Base-by-base conservation (phyloP, 2,888 invertebrate species). In the Sinodicranocentrus sp. region DNA sequence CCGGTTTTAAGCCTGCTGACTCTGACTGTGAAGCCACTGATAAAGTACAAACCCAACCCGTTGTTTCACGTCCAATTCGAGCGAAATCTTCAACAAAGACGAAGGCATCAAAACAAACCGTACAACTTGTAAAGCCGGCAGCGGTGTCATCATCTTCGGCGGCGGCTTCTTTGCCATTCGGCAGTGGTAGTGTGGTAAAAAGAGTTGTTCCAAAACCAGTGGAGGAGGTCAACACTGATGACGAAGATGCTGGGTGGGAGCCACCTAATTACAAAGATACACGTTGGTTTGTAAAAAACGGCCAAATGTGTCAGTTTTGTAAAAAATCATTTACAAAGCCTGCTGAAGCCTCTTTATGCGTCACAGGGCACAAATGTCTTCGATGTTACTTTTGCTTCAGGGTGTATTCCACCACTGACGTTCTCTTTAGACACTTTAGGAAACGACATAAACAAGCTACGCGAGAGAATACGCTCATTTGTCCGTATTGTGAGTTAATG, bases 371-470 rank as follows among this genome's bases (percentile, higher is more conserved):
- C 44, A 63, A 57, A 2, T 17, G 73, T 15, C 79, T 88, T 0
- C 82, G 88, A 0, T 88, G 88, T 33, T 88, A 88, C 76, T 88
- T 87, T 52, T 88, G 88, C 57, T 88, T 88, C 59, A 13, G 65
- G 15, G 77, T 87, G 13, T 85, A 59, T 25, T 61, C 85, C 19
- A 82, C 80, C 19, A 88, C 88, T 1, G 86, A 87, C 43, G 57
- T 73, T 2, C 77, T 88, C 1, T 88, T 87, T 48, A 65, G 80
- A 2, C 88, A 88, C 61, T 88, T 85, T 57, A 10, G 21, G 0
- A 39, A 52, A 15, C 72, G 77, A 0, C 88, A 88, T 44, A 84
- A 77, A 10, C 67, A 68, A 54, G 85, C 83, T 21, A 82, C 83
- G 13, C 52, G 80, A 39, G 87, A 88, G 21, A 78, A 78, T 6